Base-by-base conservation (phyloP, 2,888 invertebrate genomes). In the Limnephilus lunatus region DNA sequence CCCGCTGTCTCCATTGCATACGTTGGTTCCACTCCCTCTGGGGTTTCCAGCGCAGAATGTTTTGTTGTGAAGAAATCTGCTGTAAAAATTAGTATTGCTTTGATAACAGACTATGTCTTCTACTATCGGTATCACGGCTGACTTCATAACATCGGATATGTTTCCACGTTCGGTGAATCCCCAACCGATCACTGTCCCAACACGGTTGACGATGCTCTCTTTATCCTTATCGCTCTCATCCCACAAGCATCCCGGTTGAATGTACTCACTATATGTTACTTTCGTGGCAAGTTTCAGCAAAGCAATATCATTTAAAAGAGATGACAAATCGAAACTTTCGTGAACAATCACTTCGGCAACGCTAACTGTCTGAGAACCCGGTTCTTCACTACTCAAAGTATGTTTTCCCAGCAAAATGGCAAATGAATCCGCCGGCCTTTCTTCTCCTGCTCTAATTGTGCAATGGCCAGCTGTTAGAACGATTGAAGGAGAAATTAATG, bases 1-100 rank as follows among this genome's bases (percentile, higher is more conserved):
- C 14, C 93, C 93, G 31, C 92, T 93, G 68, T 93, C 93, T 19
- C 93, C 93, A 15, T 93, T 93, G 44, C 93, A 93, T 11, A 93
- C 93, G 12, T 81, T 31, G 15, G 39, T 91, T 91, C 92, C 92
- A 30, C 88, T 91, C 39, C 91, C 90, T 87, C 90, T 90, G 0
- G 93, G 93, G 53, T 93, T 93, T 81, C 93, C 93, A 25, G 92
- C 92, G 85, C 92, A 92, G 81, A 92, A 81, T 2, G 92, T 87
- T 48, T 85, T 44, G 7, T 93, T 90, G 14, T 88, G 83, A n/a
- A 93, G 89, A 85, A 93, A 93, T 5, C 30, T 88, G 32, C 88
- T 53, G 48, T 93, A 93, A 44, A 93, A 93, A n/a, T 91, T 92
- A n/a, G 88, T 89, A 39, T 93, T 85, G 44, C 88, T 90, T 85